A percentile compares a stretch with the other conserved stretches of the same genome.
These are phyloP conservation scores for Fukomys damarensis DNA, from an alignment of 2,113 vertebrate genomes.

Conservation along the genomic window DNA sequence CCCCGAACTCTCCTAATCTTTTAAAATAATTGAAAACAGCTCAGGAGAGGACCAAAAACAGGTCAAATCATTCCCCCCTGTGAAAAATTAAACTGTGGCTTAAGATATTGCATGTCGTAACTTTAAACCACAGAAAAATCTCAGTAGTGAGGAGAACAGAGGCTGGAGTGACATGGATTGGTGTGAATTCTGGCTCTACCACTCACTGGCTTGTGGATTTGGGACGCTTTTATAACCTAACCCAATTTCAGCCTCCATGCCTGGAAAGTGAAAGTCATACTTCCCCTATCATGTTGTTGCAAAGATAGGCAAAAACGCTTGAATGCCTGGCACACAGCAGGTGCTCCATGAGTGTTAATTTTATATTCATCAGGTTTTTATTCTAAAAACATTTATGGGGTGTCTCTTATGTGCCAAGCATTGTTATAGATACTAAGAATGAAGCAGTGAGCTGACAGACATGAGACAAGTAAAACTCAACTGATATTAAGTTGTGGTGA, in stretches of 20 bases:
- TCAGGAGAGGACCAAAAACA: slow-evolving; percentile 36
- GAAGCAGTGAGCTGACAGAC: neutral
- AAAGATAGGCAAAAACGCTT: neutral
- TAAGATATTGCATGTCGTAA: neutral
- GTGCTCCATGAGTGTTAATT: neutral
- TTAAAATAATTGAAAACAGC: slow-evolving; percentile 52
- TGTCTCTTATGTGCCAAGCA: neutral
- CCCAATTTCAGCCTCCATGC: neutral
- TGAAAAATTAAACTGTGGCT: neutral
- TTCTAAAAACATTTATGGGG: neutral
- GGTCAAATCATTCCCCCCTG: neutral
- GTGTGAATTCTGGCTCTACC: neutral
- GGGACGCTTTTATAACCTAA: neutral
- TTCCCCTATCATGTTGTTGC: neutral
- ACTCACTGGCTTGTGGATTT: neutral
- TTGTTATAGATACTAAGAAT: neutral
- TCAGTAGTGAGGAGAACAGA: neutral
- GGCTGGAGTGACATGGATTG: neutral
- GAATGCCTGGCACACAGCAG: neutral
- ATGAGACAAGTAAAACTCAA: neutral
- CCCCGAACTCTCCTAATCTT: slow-evolving; percentile 22
- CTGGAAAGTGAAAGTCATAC: slow-evolving; percentile 4
- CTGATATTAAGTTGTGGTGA: neutral
- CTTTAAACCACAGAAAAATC: neutral
- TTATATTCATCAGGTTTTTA: neutral